Conservation (phyloP, 2,113 vertebrate genomes). For the Neogale vison region DNA sequence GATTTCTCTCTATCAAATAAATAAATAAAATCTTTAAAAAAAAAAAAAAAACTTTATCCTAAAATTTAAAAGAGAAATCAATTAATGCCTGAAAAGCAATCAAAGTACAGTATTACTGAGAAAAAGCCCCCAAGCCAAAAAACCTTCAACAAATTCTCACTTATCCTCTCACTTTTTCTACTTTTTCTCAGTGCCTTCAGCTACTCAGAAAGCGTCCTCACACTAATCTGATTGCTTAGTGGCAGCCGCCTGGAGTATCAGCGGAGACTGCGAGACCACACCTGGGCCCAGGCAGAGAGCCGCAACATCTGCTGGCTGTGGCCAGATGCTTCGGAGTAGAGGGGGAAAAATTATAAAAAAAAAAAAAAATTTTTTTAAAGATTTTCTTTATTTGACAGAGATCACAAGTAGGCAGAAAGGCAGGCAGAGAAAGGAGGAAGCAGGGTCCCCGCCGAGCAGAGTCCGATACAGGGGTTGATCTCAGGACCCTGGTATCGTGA, state of each 20-base stretch:
- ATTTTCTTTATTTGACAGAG: no score
- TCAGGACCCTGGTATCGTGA: no score
- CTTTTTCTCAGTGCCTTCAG: background rate
- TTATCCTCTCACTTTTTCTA: background rate
- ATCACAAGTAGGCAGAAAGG: no score
- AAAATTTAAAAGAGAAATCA: slow-evolving; percentile 26
- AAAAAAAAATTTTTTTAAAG: no score
- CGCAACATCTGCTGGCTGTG: rapidly evolving
- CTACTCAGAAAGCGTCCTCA: background rate
- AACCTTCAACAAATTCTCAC: background rate
- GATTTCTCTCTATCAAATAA: no score
- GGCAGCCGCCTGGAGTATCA: background rate
- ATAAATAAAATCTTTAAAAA: no score
- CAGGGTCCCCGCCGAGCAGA: no score
- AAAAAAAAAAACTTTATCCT: background rate
- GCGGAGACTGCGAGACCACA: background rate
- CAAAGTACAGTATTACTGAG: background rate
- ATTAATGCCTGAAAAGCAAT: background rate
- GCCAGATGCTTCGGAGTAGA: background rate
- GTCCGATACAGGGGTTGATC: no score
- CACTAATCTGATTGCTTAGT: background rate
- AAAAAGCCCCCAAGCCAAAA: background rate
- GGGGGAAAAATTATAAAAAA: background rate
- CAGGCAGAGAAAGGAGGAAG: no score
- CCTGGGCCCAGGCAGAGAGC: background rate